Percentiles rank a stretch among this genome's conserved stretches.
These are phyloP conservation scores for Dasysyrphus tricinctus DNA, from an alignment of 2,888 invertebrate species.

Conservation along the genomic window DNA sequence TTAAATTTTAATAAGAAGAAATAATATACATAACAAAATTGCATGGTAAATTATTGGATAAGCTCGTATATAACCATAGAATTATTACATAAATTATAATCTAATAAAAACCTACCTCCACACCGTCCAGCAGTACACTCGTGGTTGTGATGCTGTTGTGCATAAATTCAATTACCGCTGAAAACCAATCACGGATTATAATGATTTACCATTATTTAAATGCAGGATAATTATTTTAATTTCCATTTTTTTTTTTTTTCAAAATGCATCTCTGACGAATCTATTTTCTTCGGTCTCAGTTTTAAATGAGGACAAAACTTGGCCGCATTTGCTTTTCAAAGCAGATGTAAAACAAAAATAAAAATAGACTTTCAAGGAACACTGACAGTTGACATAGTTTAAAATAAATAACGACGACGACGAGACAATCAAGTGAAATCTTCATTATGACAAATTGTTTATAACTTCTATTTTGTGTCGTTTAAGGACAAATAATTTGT, in stretches of 20 bases:
- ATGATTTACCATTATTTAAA: slow-evolving; percentile 20
- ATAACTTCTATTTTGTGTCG: not conserved
- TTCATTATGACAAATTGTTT: slow-evolving; percentile 27
- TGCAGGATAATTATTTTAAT: slow-evolving; percentile 1
- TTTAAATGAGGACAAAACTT: slow-evolving; percentile 26
- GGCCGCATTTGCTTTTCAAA: not conserved
- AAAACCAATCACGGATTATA: slow-evolving; percentile 29
- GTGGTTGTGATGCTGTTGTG: not conserved
- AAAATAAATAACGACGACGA: not conserved
- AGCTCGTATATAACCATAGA: not conserved
- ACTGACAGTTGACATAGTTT: slow-evolving; percentile 29
- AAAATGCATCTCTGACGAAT: not conserved
- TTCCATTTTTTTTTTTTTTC: not conserved
- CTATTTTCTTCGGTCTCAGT: slow-evolving; percentile 7
- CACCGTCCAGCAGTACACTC: too few species aligned
- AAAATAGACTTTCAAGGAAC: not conserved
- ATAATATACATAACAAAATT: not conserved
- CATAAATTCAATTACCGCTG: slow-evolving; percentile 18
- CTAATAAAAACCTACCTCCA: not conserved
- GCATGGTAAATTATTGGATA: not conserved
- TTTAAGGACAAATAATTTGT: slow-evolving; percentile 7
- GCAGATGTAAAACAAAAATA: not conserved
- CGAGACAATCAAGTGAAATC: slow-evolving; percentile 21
- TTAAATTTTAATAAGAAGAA: slow-evolving; percentile 14
- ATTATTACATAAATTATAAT: not conserved